phyloP scores from a whole-genome alignment of 2,113 vertebrate species.

The Elgaria multicarinata region DNA sequence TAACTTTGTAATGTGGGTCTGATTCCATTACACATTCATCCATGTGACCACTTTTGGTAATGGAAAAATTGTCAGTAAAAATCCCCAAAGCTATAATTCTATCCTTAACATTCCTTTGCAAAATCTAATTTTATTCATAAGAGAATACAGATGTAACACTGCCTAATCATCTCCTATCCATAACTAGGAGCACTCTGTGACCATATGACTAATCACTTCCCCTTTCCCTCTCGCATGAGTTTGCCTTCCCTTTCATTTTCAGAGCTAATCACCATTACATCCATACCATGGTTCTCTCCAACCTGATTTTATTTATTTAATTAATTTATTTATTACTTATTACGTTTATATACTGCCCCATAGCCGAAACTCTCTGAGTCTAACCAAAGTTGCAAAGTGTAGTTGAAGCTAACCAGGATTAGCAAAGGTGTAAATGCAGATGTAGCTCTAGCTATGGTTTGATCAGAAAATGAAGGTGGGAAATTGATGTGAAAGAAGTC shows the following conservation, averaged over 20 bases:
- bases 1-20: neutral
- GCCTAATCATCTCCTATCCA: neutral
- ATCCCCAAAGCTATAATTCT: neutral
- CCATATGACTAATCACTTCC: neutral
- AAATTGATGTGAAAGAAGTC: neutral
- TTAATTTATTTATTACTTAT: too few relatives aligned
- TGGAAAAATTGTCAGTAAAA: neutral
- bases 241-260: neutral
- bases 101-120: neutral
- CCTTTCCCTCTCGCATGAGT: neutral
- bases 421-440: neutral
- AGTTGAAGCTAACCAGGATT: neutral
- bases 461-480: neutral
- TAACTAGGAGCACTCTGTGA: neutral
- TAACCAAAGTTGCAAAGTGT: neutral
- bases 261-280: neutral
- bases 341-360: too few relatives aligned
- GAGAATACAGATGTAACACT: neutral
- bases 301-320: neutral
- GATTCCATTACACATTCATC: neutral
- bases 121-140: neutral
- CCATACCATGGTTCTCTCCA: too few relatives aligned
- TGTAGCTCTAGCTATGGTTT: neutral
- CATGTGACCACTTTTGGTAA: neutral
- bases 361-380: too few relatives aligned